Evolutionary conservation across 2,888 invertebrate genomes (phyloP).

Genomic region (Halictus ligatus): DNA sequence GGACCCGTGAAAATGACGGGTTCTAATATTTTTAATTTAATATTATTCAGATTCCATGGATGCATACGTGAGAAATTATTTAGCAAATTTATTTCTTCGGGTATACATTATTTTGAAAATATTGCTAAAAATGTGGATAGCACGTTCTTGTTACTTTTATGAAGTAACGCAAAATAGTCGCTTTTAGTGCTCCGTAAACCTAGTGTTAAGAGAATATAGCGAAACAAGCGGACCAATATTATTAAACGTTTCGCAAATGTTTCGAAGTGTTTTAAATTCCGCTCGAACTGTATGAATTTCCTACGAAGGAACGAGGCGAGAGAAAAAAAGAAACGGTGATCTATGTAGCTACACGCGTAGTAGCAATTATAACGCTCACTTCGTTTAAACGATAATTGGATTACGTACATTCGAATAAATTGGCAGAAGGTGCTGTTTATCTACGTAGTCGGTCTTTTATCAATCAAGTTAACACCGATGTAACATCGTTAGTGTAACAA

Average conservation of each 20-base stretch:
- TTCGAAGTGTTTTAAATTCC: slow-evolving; percentile 5
- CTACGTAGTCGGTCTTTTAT: slow-evolving; percentile 28
- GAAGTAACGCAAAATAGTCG: too few relatives aligned
- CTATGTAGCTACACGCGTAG: neutral
- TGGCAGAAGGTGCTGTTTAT: slow-evolving; percentile 26
- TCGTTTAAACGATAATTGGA: slow-evolving; percentile 35
- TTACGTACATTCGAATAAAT: slow-evolving; percentile 53
- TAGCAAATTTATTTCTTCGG: too few relatives aligned
- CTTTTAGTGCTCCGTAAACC: too few relatives aligned
- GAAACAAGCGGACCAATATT: neutral
- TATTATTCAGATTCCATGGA: too few relatives aligned
- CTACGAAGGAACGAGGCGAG: neutral
- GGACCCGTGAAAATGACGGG: too few relatives aligned
- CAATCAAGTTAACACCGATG: slow-evolving; percentile 54
- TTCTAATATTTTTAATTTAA: too few relatives aligned
- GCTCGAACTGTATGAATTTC: slow-evolving; percentile 24
- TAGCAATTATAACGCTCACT: neutral
- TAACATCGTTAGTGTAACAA: slow-evolving; percentile 63
- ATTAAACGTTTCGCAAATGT: neutral
- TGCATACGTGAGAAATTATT: too few relatives aligned
- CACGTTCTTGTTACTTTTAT: too few relatives aligned
- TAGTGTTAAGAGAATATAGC: slow-evolving; percentile 1
- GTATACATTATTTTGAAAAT: too few relatives aligned
- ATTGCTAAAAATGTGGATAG: too few relatives aligned
- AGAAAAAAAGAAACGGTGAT: slow-evolving; percentile 4